Evolutionary conservation across 2,113 vertebrate genomes (phyloP).

Genomic region (Chloropsis cyanopogon): DNA sequence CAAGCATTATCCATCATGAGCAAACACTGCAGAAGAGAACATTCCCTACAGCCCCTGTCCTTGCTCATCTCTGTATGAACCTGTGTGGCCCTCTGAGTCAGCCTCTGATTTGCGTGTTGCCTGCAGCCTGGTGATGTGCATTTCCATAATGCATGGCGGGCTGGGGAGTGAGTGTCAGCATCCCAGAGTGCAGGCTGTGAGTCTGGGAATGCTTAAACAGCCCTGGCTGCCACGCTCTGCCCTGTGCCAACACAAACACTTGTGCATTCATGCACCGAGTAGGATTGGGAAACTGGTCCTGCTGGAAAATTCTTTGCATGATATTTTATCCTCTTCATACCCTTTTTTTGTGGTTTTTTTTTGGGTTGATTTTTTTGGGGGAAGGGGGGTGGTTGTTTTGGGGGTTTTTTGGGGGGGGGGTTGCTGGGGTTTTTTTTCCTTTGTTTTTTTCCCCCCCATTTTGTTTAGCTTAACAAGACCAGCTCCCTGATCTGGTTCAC

Average conservation of each 20-base stretch:
- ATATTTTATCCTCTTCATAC: neutral
- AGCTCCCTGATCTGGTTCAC: neutral
- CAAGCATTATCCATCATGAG: neutral
- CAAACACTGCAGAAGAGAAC: neutral
- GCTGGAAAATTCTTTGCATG: constrained; percentile 51
- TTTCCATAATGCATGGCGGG: neutral
- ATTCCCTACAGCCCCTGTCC: neutral
- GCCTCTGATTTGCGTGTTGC: neutral
- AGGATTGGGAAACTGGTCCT: constrained; percentile 30
- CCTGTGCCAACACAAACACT: constrained; percentile 48
- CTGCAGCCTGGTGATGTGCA: neutral
- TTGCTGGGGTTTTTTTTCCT: too few species aligned
- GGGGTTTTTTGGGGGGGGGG: too few species aligned
- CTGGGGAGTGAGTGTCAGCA: neutral
- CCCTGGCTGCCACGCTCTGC: neutral
- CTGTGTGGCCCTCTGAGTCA: neutral
- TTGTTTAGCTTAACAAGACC: neutral
- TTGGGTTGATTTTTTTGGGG: too few species aligned
- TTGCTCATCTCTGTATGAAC: neutral
- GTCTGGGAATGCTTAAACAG: neutral
- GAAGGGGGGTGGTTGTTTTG: too few species aligned
- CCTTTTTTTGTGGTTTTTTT: neutral
- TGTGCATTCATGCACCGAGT: neutral
- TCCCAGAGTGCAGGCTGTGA: neutral
- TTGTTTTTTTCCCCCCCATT: too few species aligned